These are phyloP conservation scores for Danio choprae DNA, from an alignment of 2,797 vertebrate species.

Conservation along the genomic window DNA sequence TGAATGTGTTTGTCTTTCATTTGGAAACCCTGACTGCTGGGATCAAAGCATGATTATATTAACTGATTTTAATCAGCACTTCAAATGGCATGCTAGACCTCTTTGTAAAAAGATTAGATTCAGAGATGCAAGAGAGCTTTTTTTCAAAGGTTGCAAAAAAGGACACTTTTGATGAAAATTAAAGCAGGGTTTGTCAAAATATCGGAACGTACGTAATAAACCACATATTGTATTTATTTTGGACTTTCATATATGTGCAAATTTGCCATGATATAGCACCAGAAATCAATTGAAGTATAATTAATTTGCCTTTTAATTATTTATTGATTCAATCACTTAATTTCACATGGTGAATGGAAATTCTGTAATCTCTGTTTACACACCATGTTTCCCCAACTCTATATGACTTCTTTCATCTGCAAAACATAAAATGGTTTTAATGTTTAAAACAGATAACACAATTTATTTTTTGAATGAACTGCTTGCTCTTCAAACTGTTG, in stretches of 20 bases:
- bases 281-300: neutral
- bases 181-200: neutral
- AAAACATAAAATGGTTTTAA: too few relatives aligned
- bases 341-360: neutral
- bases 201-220: neutral
- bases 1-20: conserved; percentile 67
- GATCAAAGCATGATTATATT: conserved; percentile 65
- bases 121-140: conserved; percentile 45
- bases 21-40: conserved; percentile 58
- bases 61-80: conserved; percentile 69
- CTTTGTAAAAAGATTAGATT: conserved; percentile 60
- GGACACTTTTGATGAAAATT: conserved; percentile 30
- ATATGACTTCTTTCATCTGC: too few relatives aligned
- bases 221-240: conserved; percentile 10
- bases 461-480: too few relatives aligned
- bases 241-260: too few relatives aligned
- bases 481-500: too few relatives aligned
- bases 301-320: neutral
- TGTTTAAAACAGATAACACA: too few relatives aligned
- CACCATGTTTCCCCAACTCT: too few relatives aligned
- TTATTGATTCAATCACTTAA: neutral
- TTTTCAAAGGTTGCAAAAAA: conserved; percentile 51
- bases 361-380: too few relatives aligned
- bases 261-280: neutral
- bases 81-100: conserved; percentile 59